Percentiles rank a stretch among this genome's conserved stretches.
phyloP scores from a whole-genome alignment of 2,113 vertebrate species.

The Apodemus speciosus region DNA sequence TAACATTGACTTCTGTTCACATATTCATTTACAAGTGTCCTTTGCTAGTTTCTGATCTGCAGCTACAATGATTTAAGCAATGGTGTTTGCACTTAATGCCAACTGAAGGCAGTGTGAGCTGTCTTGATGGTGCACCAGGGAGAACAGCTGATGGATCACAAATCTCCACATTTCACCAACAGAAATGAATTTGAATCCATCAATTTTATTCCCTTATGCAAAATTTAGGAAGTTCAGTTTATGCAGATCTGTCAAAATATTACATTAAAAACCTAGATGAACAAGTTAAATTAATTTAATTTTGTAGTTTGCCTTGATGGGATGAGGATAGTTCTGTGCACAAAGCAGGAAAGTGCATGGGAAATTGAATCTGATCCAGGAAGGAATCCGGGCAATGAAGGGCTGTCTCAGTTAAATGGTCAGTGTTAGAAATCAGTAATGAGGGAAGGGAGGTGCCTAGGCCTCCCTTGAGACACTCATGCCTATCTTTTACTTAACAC shows the following conservation, averaged over 20 bases:
- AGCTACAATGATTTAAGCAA: conserved; percentile 68
- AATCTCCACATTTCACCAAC: conserved; percentile 68
- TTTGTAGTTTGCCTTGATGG: conserved; percentile 77
- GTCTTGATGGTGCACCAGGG: conserved; percentile 66
- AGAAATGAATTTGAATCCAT: conserved; percentile 77
- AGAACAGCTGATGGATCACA: conserved; percentile 74
- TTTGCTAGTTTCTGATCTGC: conserved; percentile 71
- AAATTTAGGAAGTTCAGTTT: conserved; percentile 76
- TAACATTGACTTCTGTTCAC: conserved; percentile 60
- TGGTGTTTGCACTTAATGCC: conserved; percentile 66
- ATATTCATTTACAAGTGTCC: conserved; percentile 57
- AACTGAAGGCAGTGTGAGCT: conserved; percentile 52
- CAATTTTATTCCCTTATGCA: conserved; percentile 74
- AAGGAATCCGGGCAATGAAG: neutral
- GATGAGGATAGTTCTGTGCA: conserved; percentile 63
- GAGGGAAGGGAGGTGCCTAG: conserved; percentile 59
- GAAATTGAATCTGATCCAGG: conserved; percentile 53
- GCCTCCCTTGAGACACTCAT: conserved; percentile 58
- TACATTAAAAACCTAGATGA: conserved; percentile 76
- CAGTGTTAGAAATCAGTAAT: conserved; percentile 64
- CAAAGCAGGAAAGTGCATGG: conserved; percentile 68
- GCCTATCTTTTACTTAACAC: conserved; percentile 77
- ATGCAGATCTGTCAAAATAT: conserved; percentile 79
- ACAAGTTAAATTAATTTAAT: conserved; percentile 79
- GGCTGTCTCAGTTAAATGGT: conserved; percentile 35